A percentile compares a stretch with the other conserved stretches of the same genome.
These are phyloP conservation scores for Pristis pectinata DNA, from an alignment of 2,797 vertebrate genomes.

Conservation along the genomic window DNA sequence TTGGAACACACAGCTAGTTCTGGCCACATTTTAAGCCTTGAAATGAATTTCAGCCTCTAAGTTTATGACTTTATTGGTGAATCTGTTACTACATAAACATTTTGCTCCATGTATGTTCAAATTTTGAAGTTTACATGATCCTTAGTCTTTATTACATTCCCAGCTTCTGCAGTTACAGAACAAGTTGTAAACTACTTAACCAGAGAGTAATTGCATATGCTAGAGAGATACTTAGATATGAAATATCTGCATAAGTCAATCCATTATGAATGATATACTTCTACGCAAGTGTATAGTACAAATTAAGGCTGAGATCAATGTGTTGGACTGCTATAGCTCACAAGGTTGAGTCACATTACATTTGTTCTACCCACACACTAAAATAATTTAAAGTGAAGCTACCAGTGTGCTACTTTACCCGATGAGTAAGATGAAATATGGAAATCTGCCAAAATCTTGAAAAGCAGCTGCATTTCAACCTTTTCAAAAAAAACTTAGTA, in stretches of 20 bases:
- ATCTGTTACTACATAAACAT: not conserved
- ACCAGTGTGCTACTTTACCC: not conserved
- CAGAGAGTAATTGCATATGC: not conserved
- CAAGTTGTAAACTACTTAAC: not conserved
- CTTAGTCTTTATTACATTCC: not conserved
- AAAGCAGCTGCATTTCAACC: not conserved
- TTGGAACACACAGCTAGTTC: too few relatives aligned
- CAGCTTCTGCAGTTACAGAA: not conserved
- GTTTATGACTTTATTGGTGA: not conserved
- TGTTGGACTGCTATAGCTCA: not conserved
- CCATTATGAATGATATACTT: not conserved
- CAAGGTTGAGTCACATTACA: not conserved
- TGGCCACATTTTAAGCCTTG: not conserved
- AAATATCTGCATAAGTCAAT: not conserved
- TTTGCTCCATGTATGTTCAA: not conserved
- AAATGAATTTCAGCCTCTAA: not conserved
- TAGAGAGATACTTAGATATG: not conserved
- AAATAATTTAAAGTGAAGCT: not conserved
- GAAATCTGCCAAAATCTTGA: not conserved
- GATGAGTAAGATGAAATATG: not conserved
- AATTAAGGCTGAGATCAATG: not conserved
- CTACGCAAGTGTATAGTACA: not conserved
- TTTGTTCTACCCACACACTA: not conserved
- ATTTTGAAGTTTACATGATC: not conserved
- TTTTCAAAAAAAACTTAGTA: not conserved